These are phyloP conservation scores for Ctenoplectra terminalis DNA, from an alignment of 1,140 invertebrate genomes.

Conservation along the genomic window DNA sequence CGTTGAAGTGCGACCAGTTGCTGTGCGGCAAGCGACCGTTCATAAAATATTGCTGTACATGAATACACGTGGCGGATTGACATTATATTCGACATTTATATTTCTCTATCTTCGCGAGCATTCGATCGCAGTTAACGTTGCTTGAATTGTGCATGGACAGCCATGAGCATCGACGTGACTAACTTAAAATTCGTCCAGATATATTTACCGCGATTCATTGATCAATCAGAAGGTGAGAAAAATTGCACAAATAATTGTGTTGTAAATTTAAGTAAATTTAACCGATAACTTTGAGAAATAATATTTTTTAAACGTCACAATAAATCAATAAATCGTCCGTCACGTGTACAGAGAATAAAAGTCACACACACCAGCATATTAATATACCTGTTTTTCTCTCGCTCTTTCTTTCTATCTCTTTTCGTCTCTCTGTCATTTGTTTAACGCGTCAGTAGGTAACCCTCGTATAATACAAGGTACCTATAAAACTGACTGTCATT, in stretches of 20 bases:
- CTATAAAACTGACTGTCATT: slow-evolving; percentile 51
- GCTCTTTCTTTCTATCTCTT: slow-evolving; percentile 42
- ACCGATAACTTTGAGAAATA: too few relatives aligned
- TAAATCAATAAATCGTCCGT: slow-evolving; percentile 32
- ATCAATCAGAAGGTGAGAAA: neutral
- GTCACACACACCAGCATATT: slow-evolving; percentile 45
- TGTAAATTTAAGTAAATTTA: too few relatives aligned
- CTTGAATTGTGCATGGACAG: neutral
- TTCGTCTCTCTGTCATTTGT: slow-evolving; percentile 54
- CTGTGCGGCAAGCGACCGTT: slow-evolving; percentile 52
- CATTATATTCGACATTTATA: neutral
- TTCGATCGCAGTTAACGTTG: neutral
- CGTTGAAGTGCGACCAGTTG: slow-evolving; percentile 47
- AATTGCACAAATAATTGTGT: neutral
- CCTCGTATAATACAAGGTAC: slow-evolving; percentile 63
- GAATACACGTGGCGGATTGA: slow-evolving; percentile 43
- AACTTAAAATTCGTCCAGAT: neutral
- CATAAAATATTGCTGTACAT: slow-evolving; percentile 20
- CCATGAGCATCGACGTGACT: neutral
- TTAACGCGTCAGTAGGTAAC: slow-evolving; percentile 61
- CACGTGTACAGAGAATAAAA: slow-evolving; percentile 44
- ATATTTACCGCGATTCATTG: neutral
- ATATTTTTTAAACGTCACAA: neutral
- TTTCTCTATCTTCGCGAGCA: neutral
- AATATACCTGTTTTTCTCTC: slow-evolving; percentile 42